These are phyloP conservation scores for Labroides dimidiatus DNA, from an alignment of 2,797 vertebrate genomes.

Conservation along the genomic window DNA sequence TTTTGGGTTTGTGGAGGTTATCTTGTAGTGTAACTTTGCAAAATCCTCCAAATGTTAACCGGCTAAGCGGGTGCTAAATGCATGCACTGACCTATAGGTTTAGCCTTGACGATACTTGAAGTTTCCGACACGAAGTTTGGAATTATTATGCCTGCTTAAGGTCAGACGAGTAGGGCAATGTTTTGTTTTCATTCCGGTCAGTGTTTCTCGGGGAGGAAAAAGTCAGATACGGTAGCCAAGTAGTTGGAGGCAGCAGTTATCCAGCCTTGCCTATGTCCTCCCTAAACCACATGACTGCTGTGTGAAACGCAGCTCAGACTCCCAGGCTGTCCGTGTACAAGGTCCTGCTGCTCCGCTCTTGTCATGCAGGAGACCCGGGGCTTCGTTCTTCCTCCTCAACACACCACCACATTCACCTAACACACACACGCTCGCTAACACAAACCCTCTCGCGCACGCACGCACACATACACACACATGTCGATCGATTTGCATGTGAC, in stretches of 20 bases:
- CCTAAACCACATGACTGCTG: slow-evolving; percentile 57
- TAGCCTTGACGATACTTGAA: slow-evolving; percentile 37
- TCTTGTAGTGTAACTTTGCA: slow-evolving; percentile 35
- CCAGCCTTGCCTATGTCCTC: slow-evolving; percentile 43
- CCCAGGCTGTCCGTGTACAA: slow-evolving; percentile 70
- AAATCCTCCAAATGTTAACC: slow-evolving; percentile 18
- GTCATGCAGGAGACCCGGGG: slow-evolving; percentile 85
- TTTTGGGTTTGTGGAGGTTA: slow-evolving; percentile 17
- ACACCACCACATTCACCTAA: slow-evolving; percentile 68
- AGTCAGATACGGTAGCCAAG: slow-evolving; percentile 62
- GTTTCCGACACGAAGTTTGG: slow-evolving; percentile 55
- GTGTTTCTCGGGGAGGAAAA: slow-evolving; percentile 49
- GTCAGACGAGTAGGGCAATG: slow-evolving; percentile 50
- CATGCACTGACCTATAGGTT: slow-evolving; percentile 50
- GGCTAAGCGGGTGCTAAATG: slow-evolving; percentile 46
- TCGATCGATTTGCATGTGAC: slow-evolving; percentile 86
- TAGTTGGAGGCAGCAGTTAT: slow-evolving; percentile 52
- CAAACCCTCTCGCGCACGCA: slow-evolving; percentile 32
- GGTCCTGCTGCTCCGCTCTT: slow-evolving; percentile 79
- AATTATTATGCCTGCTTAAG: slow-evolving; percentile 47
- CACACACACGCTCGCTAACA: slow-evolving; percentile 62
- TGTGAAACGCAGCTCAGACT: slow-evolving; percentile 58
- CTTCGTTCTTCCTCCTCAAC: slow-evolving; percentile 73
- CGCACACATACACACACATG: slow-evolving; percentile 58
- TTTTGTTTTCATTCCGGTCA: slow-evolving; percentile 64